Evolutionary conservation across 1,140 invertebrate genomes (phyloP).

Genomic region (Zaprionus tsacasi): DNA sequence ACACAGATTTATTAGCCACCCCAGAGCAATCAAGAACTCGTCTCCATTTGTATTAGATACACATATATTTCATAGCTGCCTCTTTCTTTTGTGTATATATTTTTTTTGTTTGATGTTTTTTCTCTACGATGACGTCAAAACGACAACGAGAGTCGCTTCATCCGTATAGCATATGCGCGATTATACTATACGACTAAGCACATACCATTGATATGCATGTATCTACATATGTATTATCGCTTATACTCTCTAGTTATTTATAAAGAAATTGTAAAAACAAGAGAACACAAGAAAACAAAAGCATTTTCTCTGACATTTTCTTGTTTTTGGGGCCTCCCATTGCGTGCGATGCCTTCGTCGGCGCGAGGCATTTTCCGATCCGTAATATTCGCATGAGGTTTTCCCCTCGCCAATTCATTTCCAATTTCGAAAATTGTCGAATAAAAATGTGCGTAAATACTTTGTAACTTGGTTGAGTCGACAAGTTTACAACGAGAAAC

Average conservation of each 20-base stretch:
- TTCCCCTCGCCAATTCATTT: slow-evolving; percentile 16
- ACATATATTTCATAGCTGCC: not conserved
- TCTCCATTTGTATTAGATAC: not conserved
- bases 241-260: slow-evolving; percentile 29
- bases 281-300: not conserved
- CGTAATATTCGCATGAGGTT: slow-evolving; percentile 20
- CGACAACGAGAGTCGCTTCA: slow-evolving; percentile 2
- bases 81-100: slow-evolving; percentile 28
- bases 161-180: not conserved
- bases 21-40: not conserved
- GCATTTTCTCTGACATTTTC: slow-evolving; percentile 15
- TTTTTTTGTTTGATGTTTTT: slow-evolving; percentile 33
- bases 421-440: slow-evolving; percentile 28
- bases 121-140: slow-evolving; percentile 10
- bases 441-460: slow-evolving; percentile 7
- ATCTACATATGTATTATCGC: not conserved
- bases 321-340: slow-evolving; percentile 28
- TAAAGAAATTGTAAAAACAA: slow-evolving; percentile 25
- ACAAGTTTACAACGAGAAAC: slow-evolving; percentile 18
- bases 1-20: not conserved
- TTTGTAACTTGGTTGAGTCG: slow-evolving; percentile 46
- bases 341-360: slow-evolving; percentile 61
- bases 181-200: slow-evolving; percentile 19
- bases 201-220: not conserved
- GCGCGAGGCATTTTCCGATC: slow-evolving; percentile 39